These are phyloP conservation scores for Chionomys nivalis DNA, from an alignment of 2,113 vertebrate genomes.

Conservation along the genomic window DNA sequence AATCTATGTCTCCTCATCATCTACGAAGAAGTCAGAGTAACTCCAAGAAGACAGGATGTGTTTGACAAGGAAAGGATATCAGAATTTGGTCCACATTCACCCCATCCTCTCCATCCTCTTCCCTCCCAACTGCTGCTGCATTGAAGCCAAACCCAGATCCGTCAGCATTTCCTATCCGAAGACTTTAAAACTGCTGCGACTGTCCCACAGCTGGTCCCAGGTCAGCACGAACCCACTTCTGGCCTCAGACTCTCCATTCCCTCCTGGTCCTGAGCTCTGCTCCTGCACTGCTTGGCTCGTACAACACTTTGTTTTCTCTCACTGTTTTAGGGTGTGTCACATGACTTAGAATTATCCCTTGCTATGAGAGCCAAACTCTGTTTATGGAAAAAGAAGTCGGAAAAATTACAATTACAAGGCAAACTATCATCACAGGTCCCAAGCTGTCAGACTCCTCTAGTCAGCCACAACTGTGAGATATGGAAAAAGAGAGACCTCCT, in stretches of 20 bases:
- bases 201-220: not conserved
- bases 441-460: not conserved
- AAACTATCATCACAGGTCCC: not conserved
- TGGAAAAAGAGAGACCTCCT: not conserved
- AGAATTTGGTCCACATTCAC: not conserved
- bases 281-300: not conserved
- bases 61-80: not conserved
- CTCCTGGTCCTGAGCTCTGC: not conserved
- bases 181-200: not conserved
- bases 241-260: not conserved
- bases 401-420: not conserved
- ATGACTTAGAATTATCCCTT: not conserved
- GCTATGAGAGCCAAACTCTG: not conserved
- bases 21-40: conserved; percentile 34
- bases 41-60: not conserved
- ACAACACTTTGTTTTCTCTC: not conserved
- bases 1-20: not conserved
- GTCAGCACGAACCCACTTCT: not conserved
- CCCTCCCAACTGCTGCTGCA: not conserved
- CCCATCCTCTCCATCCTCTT: not conserved
- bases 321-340: not conserved
- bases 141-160: not conserved
- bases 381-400: not conserved
- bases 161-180: not conserved
- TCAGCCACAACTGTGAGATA: not conserved